Conservation (phyloP, 92 coral and sea anemone species). For the Metridium senile region DNA sequence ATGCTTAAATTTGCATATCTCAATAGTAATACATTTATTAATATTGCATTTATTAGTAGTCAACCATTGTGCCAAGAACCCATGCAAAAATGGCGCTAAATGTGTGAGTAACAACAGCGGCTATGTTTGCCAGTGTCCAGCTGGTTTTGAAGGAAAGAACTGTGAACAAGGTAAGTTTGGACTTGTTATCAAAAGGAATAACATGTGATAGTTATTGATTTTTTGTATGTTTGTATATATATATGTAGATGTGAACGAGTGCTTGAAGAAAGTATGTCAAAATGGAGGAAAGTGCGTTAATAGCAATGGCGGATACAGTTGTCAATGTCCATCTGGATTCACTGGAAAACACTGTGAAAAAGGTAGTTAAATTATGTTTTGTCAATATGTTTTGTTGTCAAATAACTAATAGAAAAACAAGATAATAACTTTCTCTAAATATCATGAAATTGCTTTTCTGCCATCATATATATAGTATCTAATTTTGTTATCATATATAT, state of each 20-base stretch:
- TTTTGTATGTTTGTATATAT: no score
- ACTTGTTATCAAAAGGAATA: no score
- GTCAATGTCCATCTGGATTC: constrained; percentile 22
- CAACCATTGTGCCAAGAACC: constrained; percentile 20
- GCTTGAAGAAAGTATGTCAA: constrained; percentile 5
- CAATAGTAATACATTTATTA: not conserved
- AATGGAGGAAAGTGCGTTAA: constrained; percentile 27
- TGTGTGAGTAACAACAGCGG: constrained; percentile 36
- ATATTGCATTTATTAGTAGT: not conserved
- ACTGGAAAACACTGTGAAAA: constrained; percentile 50
- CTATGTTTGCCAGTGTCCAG: constrained; percentile 28
- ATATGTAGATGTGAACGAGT: constrained; percentile 14
- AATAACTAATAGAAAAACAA: not conserved
- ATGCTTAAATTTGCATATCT: not conserved
- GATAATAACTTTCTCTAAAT: not conserved
- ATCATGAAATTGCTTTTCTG: not conserved
- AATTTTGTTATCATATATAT: not conserved
- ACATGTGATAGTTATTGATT: no score
- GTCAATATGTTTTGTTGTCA: not conserved
- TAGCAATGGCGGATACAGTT: constrained; percentile 15
- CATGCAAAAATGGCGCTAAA: constrained; percentile 34
- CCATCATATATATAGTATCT: not conserved
- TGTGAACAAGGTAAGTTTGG: constrained; percentile 38
- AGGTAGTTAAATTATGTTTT: constrained; percentile 18
- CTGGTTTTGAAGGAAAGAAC: constrained; percentile 48